These are phyloP conservation scores for Polydrusus pterygomalis DNA, from an alignment of 2,888 invertebrate genomes.

Conservation along the genomic window DNA sequence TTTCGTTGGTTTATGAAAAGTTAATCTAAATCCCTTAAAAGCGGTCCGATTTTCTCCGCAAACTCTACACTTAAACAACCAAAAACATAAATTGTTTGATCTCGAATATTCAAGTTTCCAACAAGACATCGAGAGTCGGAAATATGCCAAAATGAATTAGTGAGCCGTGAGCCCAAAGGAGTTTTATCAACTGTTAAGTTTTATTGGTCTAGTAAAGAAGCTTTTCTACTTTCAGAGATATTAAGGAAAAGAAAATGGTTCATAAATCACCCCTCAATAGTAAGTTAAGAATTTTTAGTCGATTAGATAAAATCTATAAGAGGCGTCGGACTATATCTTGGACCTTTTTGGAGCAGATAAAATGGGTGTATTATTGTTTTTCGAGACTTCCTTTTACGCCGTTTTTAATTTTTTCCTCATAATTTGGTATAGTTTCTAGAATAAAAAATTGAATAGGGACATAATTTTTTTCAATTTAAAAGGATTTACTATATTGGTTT, in stretches of 20 bases:
- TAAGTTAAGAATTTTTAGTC: constrained; percentile 2
- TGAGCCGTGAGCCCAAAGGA: constrained; percentile 26
- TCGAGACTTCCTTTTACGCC: no score
- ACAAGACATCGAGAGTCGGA: constrained; percentile 9
- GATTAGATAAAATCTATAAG: constrained; percentile 12
- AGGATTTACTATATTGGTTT: no score
- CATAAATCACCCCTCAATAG: background rate
- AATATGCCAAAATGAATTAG: constrained; percentile 24
- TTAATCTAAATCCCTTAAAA: no score
- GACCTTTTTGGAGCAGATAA: background rate
- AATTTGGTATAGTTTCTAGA: no score
- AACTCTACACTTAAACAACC: background rate
- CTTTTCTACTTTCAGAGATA: constrained; percentile 3
- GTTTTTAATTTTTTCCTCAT: no score
- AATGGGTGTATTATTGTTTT: no score
- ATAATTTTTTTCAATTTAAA: no score
- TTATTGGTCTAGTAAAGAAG: constrained; percentile 23
- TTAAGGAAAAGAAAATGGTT: constrained; percentile 24
- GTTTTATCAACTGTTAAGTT: constrained; percentile 29
- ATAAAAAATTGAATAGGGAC: no score
- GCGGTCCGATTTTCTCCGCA: background rate
- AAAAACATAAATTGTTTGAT: background rate
- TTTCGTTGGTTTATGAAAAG: no score
- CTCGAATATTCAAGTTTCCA: background rate
- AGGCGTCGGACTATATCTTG: background rate